phyloP scores from a whole-genome alignment of 1,140 invertebrate genomes.

The Cheumatopsyche charites region DNA sequence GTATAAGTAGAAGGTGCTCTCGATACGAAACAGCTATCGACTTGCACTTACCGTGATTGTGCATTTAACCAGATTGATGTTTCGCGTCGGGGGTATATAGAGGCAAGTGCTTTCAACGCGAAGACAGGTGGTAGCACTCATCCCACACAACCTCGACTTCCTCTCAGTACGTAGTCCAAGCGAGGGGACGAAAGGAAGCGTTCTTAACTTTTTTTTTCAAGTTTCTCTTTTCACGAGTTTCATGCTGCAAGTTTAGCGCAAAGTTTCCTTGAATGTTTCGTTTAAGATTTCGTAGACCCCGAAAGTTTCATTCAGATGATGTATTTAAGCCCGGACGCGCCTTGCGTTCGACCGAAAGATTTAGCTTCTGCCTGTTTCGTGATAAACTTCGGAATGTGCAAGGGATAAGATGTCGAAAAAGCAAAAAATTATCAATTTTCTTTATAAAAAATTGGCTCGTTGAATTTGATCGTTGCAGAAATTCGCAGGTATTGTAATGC shows the following conservation, averaged over 20 bases:
- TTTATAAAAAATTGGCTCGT: neutral
- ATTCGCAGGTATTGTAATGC: neutral
- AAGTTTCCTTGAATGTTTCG: conserved; percentile 41
- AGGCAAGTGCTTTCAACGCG: conserved; percentile 41
- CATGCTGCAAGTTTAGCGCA: conserved; percentile 25
- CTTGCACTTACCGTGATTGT: conserved; percentile 48
- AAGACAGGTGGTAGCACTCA: conserved; percentile 37
- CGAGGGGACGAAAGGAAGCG: conserved; percentile 1
- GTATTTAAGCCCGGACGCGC: conserved; percentile 44
- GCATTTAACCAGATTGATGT: conserved; percentile 49
- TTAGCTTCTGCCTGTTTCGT: conserved; percentile 21
- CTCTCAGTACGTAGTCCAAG: neutral
- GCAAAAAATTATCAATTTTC: too few species aligned
- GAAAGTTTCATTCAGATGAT: conserved; percentile 41
- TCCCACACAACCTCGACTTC: neutral
- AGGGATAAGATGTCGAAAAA: conserved; percentile 22
- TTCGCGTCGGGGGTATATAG: conserved; percentile 40
- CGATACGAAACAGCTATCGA: conserved; percentile 35
- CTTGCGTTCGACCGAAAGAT: conserved; percentile 26
- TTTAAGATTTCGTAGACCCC: conserved; percentile 45
- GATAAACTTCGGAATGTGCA: conserved; percentile 12
- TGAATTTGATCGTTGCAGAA: conserved; percentile 4
- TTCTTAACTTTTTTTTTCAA: conserved; percentile 22
- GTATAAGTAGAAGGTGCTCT: neutral
- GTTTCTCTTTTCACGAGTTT: conserved; percentile 39